Conservation (phyloP, 2,797 vertebrate genomes). For the Oreochromis grahami region DNA sequence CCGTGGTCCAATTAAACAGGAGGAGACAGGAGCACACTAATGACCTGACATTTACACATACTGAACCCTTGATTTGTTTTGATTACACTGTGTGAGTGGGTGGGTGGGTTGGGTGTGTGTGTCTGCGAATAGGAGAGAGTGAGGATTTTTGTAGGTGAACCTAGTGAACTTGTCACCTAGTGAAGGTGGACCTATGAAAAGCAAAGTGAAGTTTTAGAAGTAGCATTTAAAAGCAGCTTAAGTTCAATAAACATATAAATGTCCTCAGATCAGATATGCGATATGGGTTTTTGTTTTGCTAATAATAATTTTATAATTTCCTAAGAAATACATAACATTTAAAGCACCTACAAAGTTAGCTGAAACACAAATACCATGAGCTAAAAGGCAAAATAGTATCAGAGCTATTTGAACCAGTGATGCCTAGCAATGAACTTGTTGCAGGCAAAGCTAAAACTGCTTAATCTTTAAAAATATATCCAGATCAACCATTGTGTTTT, state of each 20-base stretch:
- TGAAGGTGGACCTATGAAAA: background rate
- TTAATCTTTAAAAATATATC: background rate
- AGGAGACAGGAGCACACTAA: conserved; percentile 55
- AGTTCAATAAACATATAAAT: background rate
- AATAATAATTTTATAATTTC: background rate
- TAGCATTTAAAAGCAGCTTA: background rate
- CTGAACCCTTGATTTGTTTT: conserved; percentile 50
- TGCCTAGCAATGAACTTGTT: background rate
- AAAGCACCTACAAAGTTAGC: background rate
- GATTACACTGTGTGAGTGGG: conserved; percentile 31
- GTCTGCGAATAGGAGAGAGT: background rate
- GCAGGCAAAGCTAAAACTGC: background rate
- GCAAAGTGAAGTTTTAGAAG: background rate
- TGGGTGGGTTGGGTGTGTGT: background rate
- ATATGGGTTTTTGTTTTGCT: background rate
- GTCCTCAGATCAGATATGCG: background rate
- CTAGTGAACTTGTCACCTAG: background rate
- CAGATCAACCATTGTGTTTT: background rate
- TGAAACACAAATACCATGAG: background rate
- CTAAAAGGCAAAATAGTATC: background rate
- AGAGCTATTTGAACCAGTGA: background rate
- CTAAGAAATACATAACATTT: background rate
- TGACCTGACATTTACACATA: conserved; percentile 69
- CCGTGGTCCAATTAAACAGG: conserved; percentile 61
- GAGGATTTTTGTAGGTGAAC: background rate